Evolutionary conservation across 2,113 vertebrate genomes (phyloP), one percentile per base, ranked within the genome.

Genomic region (Mirounga angustirostris): DNA sequence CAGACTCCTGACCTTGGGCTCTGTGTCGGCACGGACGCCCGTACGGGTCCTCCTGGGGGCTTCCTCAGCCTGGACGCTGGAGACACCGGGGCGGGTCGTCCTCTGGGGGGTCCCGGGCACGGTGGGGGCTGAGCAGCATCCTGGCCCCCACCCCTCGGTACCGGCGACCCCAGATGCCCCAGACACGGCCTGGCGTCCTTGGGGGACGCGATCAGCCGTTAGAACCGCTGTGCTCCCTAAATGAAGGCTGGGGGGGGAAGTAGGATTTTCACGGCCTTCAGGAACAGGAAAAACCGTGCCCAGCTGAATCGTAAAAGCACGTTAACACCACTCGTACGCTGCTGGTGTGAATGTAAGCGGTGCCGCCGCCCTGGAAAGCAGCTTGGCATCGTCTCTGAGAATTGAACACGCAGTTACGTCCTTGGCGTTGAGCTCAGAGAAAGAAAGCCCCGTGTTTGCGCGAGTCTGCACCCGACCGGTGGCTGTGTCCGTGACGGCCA

Each of bases 401-500:
- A 8, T 26, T 5, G n/a, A 85, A 28, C 79, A 65, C 19, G 58
- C 24, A 18, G 18, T 50, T 8, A 1, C 46, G 6, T 33, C 33
- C 24, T 26, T 50, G 5, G 67, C 8, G 0, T 43, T 14, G 7
- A 56, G 46, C n/a, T 50, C 63, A 2, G 52, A 71, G 61, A 61
- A 61, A 43, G n/a, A 43, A 71, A 86, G 73, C 22, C 74, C 21
- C 2, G 1, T 3, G 33, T 24, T 22, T n/a, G 40, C 40, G 1
- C 12, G 1, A 30, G 14, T 30, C 26, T 30, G 74, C 73, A 0
- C 43, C 7, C 7, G 16, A 18, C 13, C 13, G 2, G 22, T 6
- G 6, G 36, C 61, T 21, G 26, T 10, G 0, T n/a, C 33, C 10
- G 4, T 2, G 14, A 54, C 0, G 15, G 52, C 67, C 19, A 4